Evolutionary conservation across 1,140 invertebrate genomes (phyloP).

Genomic region (Ostrea denselamellosa): DNA sequence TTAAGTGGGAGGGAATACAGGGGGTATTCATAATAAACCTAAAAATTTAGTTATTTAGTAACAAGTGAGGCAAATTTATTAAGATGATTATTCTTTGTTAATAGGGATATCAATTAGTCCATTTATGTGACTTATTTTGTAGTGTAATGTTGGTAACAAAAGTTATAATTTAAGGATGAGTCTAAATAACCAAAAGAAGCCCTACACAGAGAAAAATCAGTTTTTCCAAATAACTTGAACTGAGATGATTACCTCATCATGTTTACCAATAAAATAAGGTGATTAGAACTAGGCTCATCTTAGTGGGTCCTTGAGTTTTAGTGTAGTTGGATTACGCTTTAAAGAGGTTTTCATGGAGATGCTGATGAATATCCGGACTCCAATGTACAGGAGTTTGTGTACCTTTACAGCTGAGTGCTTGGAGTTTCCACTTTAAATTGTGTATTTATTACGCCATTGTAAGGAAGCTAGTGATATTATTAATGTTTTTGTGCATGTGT

Average conservation of each 20-base stretch:
- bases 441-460: slow-evolving; percentile 28
- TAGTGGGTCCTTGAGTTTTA: not conserved
- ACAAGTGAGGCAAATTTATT: not conserved
- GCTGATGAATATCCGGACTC: not conserved
- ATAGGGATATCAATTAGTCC: not conserved
- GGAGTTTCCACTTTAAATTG: not conserved
- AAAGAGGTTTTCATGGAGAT: not conserved
- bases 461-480: not conserved
- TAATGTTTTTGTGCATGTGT: not conserved
- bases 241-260: not conserved
- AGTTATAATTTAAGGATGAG: not conserved
- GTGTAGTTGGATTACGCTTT: not conserved
- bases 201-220: not conserved
- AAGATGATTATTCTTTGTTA: not conserved
- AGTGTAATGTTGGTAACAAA: not conserved
- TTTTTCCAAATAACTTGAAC: slow-evolving; percentile 14
- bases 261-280: slow-evolving; percentile 30
- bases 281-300: not conserved
- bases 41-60: not conserved
- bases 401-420: not conserved
- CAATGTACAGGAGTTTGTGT: not conserved
- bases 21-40: not conserved
- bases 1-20: not conserved
- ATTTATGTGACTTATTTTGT: not conserved
- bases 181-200: not conserved